These are phyloP conservation scores for Micromussa lordhowensis DNA, from an alignment of 92 coral and sea anemone genomes.

Conservation along the genomic window DNA sequence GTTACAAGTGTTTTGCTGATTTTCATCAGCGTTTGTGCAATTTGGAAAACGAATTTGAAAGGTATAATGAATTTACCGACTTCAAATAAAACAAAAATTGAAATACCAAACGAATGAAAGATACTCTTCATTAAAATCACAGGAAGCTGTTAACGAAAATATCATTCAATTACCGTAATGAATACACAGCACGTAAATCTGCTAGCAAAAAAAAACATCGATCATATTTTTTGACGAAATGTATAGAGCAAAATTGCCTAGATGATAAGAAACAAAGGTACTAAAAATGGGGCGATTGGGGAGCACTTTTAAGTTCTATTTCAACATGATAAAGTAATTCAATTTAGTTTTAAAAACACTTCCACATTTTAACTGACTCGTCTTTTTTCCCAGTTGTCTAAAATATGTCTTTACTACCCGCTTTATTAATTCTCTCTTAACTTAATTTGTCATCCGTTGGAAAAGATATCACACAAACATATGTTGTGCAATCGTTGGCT, in stretches of 20 bases:
- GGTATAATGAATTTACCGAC: background rate
- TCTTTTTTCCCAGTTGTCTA: no score
- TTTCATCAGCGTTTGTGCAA: background rate
- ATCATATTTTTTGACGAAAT: background rate
- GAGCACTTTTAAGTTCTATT: background rate
- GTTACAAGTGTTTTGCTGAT: background rate
- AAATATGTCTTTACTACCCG: background rate
- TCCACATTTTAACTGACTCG: background rate
- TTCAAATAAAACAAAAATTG: background rate
- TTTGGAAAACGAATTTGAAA: background rate
- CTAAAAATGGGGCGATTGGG: background rate
- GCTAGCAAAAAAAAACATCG: background rate
- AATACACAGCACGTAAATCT: background rate
- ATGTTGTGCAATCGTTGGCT: background rate
- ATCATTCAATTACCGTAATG: background rate
- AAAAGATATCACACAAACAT: background rate
- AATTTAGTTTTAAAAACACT: background rate
- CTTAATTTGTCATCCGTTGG: background rate
- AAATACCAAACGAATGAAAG: background rate
- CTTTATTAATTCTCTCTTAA: background rate
- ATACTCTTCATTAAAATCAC: background rate
- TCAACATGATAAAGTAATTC: background rate
- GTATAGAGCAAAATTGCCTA: background rate
- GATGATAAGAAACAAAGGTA: background rate
- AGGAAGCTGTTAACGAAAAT: conserved; percentile 9